Base-by-base conservation (phyloP, 1,140 invertebrate species). In the Luehdorfia chinensis region DNA sequence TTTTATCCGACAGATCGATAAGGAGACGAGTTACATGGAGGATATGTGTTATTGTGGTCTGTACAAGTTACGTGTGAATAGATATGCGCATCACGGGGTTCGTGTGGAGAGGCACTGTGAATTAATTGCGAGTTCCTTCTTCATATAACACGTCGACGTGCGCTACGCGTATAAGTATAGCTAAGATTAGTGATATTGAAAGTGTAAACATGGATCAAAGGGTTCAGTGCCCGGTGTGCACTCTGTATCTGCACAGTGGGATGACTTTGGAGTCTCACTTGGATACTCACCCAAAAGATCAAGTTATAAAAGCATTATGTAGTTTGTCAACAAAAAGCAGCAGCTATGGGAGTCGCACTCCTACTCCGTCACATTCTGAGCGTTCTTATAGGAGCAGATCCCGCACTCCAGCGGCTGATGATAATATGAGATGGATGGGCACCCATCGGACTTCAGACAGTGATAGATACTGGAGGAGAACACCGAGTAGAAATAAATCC, bases 221-320 rank as follows among this genome's bases (percentile, higher is more conserved):
- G 48, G 83, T 89, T 54, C 89, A 90, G 66, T 96, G 94, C 84
- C 94, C 94, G 14, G 94, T 95, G 32, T 95, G 94, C 86, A 95
- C 94, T 12, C 87, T 95, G 28, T 95, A 91, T 73, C 87, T 95
- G 33, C 90, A 93, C 52, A 93, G 93, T 80, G 94, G 94, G 18
- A 95, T 95, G 83, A 92, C 92, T 43, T 80, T 95, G 48, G 91
- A 94, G 63, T 90, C 90, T 50, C 94, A 95, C 79, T 88, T 96
- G 69, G 91, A 94, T 65, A 95, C 93, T 4, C 94, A 95, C 88
- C 94, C 94, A 13, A 95, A 95, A 73, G 94, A 95, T 66, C 93
- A 94, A 75, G 93, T 96, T 15, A 95, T 95, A 54, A 93, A 93
- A 67, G 94, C 94, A n/a, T 81, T 95, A 31, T 88, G 87, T 58